Conservation (phyloP, 2,113 vertebrate genomes). For the Hiodon alosoides region DNA sequence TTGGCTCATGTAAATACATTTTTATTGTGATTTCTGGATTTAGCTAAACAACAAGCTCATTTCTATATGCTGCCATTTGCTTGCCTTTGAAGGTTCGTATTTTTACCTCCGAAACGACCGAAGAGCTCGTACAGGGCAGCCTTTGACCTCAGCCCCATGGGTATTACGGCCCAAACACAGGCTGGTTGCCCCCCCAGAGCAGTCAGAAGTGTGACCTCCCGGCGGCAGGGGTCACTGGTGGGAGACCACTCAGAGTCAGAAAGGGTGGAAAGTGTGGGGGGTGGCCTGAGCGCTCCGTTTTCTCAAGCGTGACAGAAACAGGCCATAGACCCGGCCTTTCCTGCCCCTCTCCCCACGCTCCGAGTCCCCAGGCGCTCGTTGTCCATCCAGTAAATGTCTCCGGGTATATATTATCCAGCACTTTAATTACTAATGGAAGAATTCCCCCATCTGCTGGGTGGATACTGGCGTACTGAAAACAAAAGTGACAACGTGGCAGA, state of each 20-base stretch:
- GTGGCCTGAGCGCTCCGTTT: background rate
- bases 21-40: too few relatives aligned
- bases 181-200: background rate
- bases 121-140: slow-evolving; percentile 2
- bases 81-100: too few relatives aligned
- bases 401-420: background rate
- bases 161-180: background rate
- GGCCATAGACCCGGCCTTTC: background rate
- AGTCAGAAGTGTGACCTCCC: slow-evolving; percentile 12
- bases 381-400: background rate
- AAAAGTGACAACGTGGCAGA: background rate
- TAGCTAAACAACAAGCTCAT: too few relatives aligned
- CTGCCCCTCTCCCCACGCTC: background rate
- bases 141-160: slow-evolving; percentile 5
- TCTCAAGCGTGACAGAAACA: slow-evolving; percentile 1
- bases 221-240: background rate
- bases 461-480: background rate
- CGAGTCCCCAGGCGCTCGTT: background rate
- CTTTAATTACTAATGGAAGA: background rate
- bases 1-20: too few relatives aligned
- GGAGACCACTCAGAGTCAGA: background rate
- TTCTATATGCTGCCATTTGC: too few relatives aligned
- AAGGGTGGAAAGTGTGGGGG: background rate
- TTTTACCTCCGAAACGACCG: background rate
- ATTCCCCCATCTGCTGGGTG: background rate